Evolutionary conservation across 2,113 vertebrate genomes (phyloP), one percentile per base, ranked within the genome.

Genomic region (Muntiacus muntjak): DNA sequence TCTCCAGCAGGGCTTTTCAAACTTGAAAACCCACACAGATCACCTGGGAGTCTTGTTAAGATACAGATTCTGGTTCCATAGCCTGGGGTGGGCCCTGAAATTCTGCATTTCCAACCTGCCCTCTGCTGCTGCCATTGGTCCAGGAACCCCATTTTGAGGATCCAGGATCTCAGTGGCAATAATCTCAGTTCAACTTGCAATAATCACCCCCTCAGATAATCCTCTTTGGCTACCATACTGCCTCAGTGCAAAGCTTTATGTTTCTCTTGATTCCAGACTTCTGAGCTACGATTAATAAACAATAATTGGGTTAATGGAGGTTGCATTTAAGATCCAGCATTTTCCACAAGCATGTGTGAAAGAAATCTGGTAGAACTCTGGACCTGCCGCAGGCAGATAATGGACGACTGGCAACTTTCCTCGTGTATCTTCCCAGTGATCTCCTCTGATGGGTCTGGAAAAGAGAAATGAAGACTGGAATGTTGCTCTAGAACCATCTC

Each of bases 321-420:
- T 33, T 90, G 58, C 26, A 33, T 90, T 88, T 96, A 71, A 96
- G 92, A 79, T 23, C 21, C 84, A 91, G 52, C 7, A 62, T 89
- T 91, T 94, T 79, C n/a, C 28, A 85, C 21, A 94, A 95, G 21
- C 55, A 55, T n/a, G 6, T 55, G 7, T 74, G 40, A 86, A 96
- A 95, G 87, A 67, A 79, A 86, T 92, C 54, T 93, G 43, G 76
- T 71, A 88, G 93, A 91, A 82, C 62, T 93, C 90, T 82, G 74
- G 71, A 36, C 30, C 3, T 26, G 15, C 33, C 0, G 16, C 47
- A 86, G 67, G 50, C 36, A 78, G 89, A 58, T 76, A 64, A 40
- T 36, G 43, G 36, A 7, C 23, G 91, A 87, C n/a, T 55, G 78
- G 60, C 2, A 50, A 89, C n/a, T 92, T 90, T 94, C 87, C 26